phyloP scores from a whole-genome alignment of 92 coral and sea anemone genomes.

The Bergia puertoricense region DNA sequence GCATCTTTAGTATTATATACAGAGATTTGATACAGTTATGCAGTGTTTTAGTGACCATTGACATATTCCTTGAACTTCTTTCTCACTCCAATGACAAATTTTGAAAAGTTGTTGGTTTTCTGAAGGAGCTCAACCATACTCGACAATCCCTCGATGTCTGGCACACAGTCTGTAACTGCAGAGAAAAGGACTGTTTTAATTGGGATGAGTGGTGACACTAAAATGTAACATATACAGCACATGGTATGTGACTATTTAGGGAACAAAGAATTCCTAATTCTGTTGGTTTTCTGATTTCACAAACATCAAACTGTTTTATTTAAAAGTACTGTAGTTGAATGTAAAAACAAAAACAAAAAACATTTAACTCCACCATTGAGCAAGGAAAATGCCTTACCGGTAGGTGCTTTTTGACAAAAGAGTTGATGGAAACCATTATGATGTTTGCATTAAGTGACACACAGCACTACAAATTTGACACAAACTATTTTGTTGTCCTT shows the following conservation, averaged over 20 bases:
- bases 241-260: no score
- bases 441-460: background rate
- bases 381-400: no score
- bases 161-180: slow-evolving; percentile 86
- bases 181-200: background rate
- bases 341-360: no score
- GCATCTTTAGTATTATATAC: background rate
- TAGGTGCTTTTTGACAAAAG: background rate
- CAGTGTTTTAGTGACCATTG: background rate
- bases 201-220: no score
- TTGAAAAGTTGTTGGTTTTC: slow-evolving; percentile 84
- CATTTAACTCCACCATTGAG: no score
- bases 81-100: slow-evolving; percentile 83
- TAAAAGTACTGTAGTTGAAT: no score
- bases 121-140: slow-evolving; percentile 82
- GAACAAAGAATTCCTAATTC: no score
- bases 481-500: no score
- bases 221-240: no score
- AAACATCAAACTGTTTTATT: no score
- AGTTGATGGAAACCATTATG: slow-evolving; percentile 20
- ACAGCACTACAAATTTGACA: no score
- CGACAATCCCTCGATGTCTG: slow-evolving; percentile 65
- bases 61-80: slow-evolving; percentile 76
- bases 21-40: background rate
- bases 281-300: no score